phyloP scores from a whole-genome alignment of 2,113 vertebrate genomes.

The Lycaon pictus region DNA sequence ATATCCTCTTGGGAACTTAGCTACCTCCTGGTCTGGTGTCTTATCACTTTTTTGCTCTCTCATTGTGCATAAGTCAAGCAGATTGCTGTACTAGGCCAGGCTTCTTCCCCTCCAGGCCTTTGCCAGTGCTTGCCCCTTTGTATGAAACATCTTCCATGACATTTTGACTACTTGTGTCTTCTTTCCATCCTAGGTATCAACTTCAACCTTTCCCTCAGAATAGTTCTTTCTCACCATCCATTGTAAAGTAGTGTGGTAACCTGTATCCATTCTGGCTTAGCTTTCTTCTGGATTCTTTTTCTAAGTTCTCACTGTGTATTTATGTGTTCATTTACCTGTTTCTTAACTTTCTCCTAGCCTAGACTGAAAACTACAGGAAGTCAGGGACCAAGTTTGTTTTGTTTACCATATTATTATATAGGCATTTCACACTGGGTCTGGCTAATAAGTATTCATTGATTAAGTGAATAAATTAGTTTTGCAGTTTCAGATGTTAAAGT shows the following conservation, averaged over 20 bases:
- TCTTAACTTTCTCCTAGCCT: not conserved
- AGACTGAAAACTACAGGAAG: not conserved
- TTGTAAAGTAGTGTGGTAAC: rapidly evolving
- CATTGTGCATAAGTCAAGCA: not conserved
- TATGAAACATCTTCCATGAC: not conserved
- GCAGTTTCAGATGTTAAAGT: not conserved
- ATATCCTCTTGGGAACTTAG: rapidly evolving
- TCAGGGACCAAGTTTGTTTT: not conserved
- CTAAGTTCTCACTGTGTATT: not conserved
- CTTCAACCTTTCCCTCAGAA: not conserved
- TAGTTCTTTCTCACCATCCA: not conserved
- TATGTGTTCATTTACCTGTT: not conserved
- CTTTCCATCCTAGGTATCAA: not conserved
- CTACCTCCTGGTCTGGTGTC: not conserved
- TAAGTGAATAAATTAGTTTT: not conserved
- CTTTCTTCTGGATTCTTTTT: not conserved
- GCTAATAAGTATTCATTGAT: not conserved
- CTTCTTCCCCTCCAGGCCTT: not conserved
- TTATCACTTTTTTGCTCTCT: not conserved
- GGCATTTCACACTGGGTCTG: not conserved
- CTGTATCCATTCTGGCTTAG: not conserved
- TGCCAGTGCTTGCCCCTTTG: not conserved
- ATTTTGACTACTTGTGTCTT: not conserved
- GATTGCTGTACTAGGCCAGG: not conserved
- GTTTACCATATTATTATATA: not conserved